Conservation (phyloP, 2,888 invertebrate genomes). For the Arenicola marina region DNA sequence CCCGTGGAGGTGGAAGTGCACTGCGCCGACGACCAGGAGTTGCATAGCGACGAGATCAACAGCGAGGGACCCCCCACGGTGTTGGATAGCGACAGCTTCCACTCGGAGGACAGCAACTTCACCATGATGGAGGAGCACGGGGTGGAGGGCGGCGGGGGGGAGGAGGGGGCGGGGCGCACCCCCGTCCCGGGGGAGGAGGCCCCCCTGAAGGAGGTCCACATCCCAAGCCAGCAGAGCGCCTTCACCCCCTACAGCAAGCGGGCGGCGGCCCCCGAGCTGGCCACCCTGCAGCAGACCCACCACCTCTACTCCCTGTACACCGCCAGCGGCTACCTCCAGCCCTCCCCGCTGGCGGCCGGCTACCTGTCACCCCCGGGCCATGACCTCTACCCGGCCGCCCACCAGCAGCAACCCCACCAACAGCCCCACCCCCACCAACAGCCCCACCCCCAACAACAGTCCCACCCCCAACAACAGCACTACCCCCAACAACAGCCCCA, state of each 20-base stretch:
- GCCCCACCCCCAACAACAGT: too few species aligned
- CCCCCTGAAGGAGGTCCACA: not conserved
- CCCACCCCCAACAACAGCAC: too few species aligned
- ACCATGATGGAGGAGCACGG: not conserved
- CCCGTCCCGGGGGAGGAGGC: not conserved
- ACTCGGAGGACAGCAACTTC: constrained; percentile 1
- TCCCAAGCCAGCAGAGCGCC: not conserved
- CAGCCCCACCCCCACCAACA: too few species aligned
- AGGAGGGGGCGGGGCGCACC: not conserved
- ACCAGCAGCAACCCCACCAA: too few species aligned
- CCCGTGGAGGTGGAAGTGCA: not conserved
- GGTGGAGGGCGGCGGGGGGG: not conserved
- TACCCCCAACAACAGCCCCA: too few species aligned
- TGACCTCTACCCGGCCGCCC: too few species aligned
- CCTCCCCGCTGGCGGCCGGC: too few species aligned
- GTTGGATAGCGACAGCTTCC: not conserved
- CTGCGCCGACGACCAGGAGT: not conserved
- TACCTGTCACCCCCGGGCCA: too few species aligned
- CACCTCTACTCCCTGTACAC: too few species aligned
- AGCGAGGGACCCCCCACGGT: not conserved
- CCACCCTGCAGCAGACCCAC: too few species aligned
- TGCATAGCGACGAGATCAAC: not conserved
- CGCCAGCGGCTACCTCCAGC: too few species aligned
- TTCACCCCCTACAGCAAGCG: not conserved
- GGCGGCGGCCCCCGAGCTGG: too few species aligned